phyloP scores from a whole-genome alignment of 1,140 invertebrate genomes.

The Ganaspis sp. region DNA sequence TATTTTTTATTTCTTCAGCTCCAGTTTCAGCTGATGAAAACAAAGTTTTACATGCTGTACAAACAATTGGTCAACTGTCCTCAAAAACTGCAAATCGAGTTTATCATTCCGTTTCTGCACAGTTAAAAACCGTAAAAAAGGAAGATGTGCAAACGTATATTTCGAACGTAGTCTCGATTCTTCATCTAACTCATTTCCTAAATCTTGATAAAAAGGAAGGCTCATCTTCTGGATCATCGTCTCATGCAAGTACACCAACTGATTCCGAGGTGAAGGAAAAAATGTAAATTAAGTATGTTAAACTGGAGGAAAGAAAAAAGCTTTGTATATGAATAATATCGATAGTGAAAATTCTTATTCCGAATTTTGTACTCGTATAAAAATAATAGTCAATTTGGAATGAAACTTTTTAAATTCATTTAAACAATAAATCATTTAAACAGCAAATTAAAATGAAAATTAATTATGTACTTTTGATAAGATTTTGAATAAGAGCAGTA shows the following conservation, averaged over 20 bases:
- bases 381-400: too few species aligned
- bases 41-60: slow-evolving; percentile 83
- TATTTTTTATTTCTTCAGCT: too few species aligned
- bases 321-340: too few species aligned
- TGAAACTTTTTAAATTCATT: too few species aligned
- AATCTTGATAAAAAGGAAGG: slow-evolving; percentile 65
- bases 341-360: too few species aligned
- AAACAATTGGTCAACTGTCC: slow-evolving; percentile 84
- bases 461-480: too few species aligned
- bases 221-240: neutral
- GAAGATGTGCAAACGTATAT: slow-evolving; percentile 82
- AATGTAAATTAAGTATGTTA: neutral
- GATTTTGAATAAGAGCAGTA: too few species aligned
- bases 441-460: too few species aligned
- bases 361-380: too few species aligned
- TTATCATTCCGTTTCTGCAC: slow-evolving; percentile 81
- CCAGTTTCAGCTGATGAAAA: slow-evolving; percentile 80
- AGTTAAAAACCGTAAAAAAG: slow-evolving; percentile 80
- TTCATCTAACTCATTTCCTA: slow-evolving; percentile 80
- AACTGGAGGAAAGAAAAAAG: too few species aligned
- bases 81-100: slow-evolving; percentile 84
- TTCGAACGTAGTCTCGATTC: slow-evolving; percentile 80
- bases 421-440: too few species aligned
- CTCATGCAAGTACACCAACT: neutral
- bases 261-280: neutral